These are phyloP conservation scores for Chloroceryle inda DNA, from an alignment of 2,797 vertebrate genomes.

Conservation along the genomic window DNA sequence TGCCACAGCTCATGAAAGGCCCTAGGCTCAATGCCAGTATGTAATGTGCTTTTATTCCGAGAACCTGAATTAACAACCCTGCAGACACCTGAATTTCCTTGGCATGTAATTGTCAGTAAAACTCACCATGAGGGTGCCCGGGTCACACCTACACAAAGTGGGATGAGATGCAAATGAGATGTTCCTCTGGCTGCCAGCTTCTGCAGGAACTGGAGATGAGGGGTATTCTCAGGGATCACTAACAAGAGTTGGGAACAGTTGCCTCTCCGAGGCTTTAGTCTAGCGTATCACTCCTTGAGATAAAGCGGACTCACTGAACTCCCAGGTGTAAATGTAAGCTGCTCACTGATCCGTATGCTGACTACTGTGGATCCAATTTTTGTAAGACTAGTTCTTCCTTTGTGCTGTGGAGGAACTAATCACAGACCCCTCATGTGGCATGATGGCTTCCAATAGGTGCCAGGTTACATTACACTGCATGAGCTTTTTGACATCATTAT, in stretches of 20 bases:
- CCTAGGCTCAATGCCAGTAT: not conserved
- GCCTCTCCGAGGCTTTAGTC: not conserved
- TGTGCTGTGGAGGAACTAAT: not conserved
- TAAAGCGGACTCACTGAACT: not conserved
- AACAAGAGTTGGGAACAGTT: not conserved
- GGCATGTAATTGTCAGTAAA: not conserved
- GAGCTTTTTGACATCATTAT: not conserved
- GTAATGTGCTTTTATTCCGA: not conserved
- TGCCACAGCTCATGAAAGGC: not conserved
- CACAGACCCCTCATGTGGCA: too few species aligned
- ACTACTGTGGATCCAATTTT: not conserved
- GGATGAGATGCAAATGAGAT: not conserved
- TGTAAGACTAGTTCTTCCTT: rapidly evolving
- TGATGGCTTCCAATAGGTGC: not conserved
- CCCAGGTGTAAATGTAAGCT: not conserved
- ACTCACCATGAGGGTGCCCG: not conserved
- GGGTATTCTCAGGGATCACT: not conserved
- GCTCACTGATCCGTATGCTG: not conserved
- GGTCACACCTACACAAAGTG: not conserved
- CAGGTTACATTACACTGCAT: not conserved
- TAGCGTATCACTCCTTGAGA: not conserved
- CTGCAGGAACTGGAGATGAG: not conserved
- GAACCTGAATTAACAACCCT: not conserved
- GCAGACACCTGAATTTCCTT: not conserved
- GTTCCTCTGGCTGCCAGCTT: not conserved